Conservation (phyloP, 2,888 invertebrate species). For the Spisula subtruncata region DNA sequence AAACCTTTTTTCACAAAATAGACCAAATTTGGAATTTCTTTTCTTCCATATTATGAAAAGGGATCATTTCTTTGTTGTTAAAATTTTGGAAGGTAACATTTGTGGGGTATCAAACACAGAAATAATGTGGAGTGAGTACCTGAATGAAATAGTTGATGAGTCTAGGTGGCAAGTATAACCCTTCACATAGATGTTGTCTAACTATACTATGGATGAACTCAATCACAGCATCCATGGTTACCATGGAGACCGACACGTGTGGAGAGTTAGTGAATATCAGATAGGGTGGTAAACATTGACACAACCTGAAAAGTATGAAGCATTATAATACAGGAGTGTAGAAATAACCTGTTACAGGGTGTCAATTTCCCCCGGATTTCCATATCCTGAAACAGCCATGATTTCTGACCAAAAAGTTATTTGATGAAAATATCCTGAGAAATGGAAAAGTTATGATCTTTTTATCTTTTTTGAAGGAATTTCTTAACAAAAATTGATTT, state of each 20-base stretch:
- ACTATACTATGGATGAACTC: slow-evolving; percentile 36
- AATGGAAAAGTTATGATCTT: too few relatives aligned
- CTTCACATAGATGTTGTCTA: slow-evolving; percentile 41
- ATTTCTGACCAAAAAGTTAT: too few relatives aligned
- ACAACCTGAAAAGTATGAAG: slow-evolving; percentile 48
- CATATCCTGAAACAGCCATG: too few relatives aligned
- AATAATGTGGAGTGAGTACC: slow-evolving; percentile 13
- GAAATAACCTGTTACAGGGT: too few relatives aligned
- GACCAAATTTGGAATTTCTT: background rate
- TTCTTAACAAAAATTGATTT: too few relatives aligned
- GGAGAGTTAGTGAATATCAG: slow-evolving; percentile 49
- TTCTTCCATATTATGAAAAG: too few relatives aligned
- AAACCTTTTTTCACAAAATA: too few relatives aligned
- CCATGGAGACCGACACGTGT: background rate
- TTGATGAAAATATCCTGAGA: too few relatives aligned
- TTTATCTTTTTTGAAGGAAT: too few relatives aligned
- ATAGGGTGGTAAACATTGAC: slow-evolving; percentile 50
- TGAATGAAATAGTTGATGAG: slow-evolving; percentile 42
- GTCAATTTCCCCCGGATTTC: too few relatives aligned
- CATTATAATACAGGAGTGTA: too few relatives aligned
- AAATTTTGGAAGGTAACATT: background rate
- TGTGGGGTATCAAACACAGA: background rate
- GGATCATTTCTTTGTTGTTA: background rate
- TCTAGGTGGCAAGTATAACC: slow-evolving; percentile 45
- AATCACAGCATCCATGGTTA: background rate